These are phyloP conservation scores for Globodera ellingtonae DNA, from an alignment of 1,140 invertebrate species.

Conservation along the genomic window DNA sequence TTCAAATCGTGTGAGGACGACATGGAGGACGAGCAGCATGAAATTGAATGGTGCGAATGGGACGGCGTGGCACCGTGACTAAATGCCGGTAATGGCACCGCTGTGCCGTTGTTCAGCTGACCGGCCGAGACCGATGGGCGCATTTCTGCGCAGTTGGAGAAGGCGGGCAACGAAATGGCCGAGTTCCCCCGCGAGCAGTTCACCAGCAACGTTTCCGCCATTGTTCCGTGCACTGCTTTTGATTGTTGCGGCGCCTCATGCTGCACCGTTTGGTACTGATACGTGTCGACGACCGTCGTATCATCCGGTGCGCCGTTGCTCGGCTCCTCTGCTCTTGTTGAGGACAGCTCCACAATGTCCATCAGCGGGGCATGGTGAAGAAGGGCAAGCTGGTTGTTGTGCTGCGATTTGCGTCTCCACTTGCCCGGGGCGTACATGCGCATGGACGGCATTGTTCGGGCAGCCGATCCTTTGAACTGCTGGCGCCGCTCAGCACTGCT, in stretches of 20 bases:
- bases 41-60: not conserved
- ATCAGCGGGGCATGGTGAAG: not conserved
- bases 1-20: not conserved
- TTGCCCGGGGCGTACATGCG: not conserved
- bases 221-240: not conserved
- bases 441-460: conserved; percentile 6
- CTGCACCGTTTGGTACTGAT: not conserved
- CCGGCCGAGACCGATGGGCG: not conserved
- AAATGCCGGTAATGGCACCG: not conserved
- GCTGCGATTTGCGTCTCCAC: conserved; percentile 2
- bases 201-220: not conserved
- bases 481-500: not conserved
- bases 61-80: not conserved
- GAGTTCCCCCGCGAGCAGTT: not conserved
- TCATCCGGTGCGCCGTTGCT: not conserved
- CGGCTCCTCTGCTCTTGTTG: not conserved
- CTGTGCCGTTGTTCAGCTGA: not conserved
- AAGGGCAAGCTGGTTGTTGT: not conserved
- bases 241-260: not conserved
- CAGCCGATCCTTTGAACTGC: conserved; percentile 12
- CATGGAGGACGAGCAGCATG: not conserved
- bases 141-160: not conserved
- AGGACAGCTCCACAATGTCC: conserved; percentile 14
- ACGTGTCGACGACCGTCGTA: not conserved
- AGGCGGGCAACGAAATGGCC: conserved; percentile 5